Percentiles rank a stretch among this genome's conserved stretches.
phyloP scores from a whole-genome alignment of 2,888 invertebrate genomes.

The Autographa gamma region DNA sequence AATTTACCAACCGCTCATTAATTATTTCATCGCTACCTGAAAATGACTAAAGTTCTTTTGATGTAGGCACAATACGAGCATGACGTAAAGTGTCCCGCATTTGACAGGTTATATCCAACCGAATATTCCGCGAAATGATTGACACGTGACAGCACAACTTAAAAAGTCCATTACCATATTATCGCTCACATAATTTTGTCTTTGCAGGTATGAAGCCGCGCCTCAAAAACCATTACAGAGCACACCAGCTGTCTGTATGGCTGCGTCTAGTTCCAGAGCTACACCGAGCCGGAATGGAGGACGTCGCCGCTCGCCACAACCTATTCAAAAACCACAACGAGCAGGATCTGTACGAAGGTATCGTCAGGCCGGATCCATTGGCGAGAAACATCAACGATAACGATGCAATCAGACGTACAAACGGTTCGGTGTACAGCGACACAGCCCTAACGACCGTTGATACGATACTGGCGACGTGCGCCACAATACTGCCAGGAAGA shows the following conservation, averaged over 20 bases:
- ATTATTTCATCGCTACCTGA: not conserved
- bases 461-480: slow-evolving; percentile 92
- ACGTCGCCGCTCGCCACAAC: slow-evolving; percentile 95
- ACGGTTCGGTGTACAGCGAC: slow-evolving; percentile 85
- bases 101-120: not conserved
- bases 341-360: slow-evolving; percentile 96
- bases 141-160: not conserved
- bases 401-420: slow-evolving; percentile 89
- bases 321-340: slow-evolving; percentile 96
- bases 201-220: slow-evolving; percentile 95
- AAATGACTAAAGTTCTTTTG: not conserved
- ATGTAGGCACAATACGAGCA: not conserved
- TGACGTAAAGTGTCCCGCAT: not conserved
- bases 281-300: slow-evolving; percentile 96
- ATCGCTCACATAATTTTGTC: not conserved
- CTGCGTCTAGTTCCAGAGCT: slow-evolving; percentile 97
- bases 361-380: slow-evolving; percentile 95
- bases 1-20: not conserved
- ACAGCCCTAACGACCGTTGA: slow-evolving; percentile 92
- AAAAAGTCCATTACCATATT: slow-evolving; percentile 1
- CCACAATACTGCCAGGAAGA: slow-evolving; percentile 89
- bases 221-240: slow-evolving; percentile 97
- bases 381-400: slow-evolving; percentile 90
- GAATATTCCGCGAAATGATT: slow-evolving; percentile 4
- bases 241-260: slow-evolving; percentile 98